phyloP scores from a whole-genome alignment of 2,797 vertebrate genomes.

The Labroides dimidiatus region DNA sequence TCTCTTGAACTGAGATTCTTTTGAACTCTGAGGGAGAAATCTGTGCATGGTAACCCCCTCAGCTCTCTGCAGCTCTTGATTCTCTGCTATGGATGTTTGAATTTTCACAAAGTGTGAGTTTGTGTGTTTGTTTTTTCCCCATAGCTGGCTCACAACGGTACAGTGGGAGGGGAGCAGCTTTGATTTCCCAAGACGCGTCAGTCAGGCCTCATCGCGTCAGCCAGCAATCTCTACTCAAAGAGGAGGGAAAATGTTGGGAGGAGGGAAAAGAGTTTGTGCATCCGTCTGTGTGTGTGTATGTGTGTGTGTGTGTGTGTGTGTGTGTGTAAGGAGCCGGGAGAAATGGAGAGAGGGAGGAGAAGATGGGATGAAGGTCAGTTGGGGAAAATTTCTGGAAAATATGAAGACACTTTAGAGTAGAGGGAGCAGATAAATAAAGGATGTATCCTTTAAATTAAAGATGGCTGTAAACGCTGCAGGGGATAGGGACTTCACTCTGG shows the following conservation, averaged over 20 bases:
- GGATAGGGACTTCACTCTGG: slow-evolving; percentile 56
- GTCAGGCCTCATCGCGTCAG: slow-evolving; percentile 75
- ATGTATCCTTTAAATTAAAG: slow-evolving; percentile 81
- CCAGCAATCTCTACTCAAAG: slow-evolving; percentile 67
- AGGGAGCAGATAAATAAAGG: slow-evolving; percentile 72
- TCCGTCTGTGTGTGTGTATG: slow-evolving; percentile 8
- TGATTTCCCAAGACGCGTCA: slow-evolving; percentile 80
- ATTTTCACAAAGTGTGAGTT: slow-evolving; percentile 29
- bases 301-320: slow-evolving; percentile 3
- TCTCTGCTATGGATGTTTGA: slow-evolving; percentile 32
- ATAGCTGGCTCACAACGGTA: slow-evolving; percentile 32
- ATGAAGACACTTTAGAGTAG: slow-evolving; percentile 56
- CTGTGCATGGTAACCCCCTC: background rate
- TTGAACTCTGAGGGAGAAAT: slow-evolving; percentile 4
- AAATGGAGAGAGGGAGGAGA: slow-evolving; percentile 2
- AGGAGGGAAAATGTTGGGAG: slow-evolving; percentile 37
- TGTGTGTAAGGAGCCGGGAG: background rate
- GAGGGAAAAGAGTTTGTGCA: slow-evolving; percentile 35
- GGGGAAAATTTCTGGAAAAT: slow-evolving; percentile 58
- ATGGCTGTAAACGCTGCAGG: slow-evolving; percentile 76
- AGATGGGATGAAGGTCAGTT: slow-evolving; percentile 42
- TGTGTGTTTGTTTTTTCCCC: slow-evolving; percentile 39
- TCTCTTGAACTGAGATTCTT: slow-evolving; percentile 36
- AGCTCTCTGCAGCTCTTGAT: slow-evolving; percentile 45
- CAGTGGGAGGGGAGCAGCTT: slow-evolving; percentile 56